phyloP scores from a whole-genome alignment of 1,140 invertebrate species.

The Aplysia californica region DNA sequence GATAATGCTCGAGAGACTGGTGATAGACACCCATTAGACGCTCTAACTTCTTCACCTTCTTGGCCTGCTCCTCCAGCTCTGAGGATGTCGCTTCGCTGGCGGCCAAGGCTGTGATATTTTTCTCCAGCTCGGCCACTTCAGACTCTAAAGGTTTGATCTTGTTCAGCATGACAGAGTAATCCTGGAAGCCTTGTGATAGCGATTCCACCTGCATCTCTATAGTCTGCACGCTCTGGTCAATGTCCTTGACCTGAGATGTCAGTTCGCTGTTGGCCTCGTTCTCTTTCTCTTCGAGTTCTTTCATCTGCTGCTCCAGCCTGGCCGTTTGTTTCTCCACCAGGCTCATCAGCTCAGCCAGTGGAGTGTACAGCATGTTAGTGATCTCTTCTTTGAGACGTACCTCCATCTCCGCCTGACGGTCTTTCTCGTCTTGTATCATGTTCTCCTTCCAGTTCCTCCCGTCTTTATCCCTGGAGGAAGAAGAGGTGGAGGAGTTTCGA shows the following conservation, averaged over 20 bases:
- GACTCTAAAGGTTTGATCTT: conserved; percentile 12
- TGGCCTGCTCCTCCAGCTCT: conserved; percentile 33
- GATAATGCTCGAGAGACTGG: conserved; percentile 37
- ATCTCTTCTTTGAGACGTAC: conserved; percentile 31
- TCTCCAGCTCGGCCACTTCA: conserved; percentile 33
- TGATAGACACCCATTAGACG: conserved; percentile 28
- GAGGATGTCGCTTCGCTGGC: not conserved
- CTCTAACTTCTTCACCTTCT: conserved; percentile 35
- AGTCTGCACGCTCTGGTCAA: conserved; percentile 3
- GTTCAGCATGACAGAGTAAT: conserved; percentile 9
- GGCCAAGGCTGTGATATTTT: conserved; percentile 26
- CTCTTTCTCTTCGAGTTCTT: conserved; percentile 15
- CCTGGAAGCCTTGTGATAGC: conserved; percentile 24
- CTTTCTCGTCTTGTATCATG: conserved; percentile 9
- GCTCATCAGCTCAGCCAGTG: conserved; percentile 35
- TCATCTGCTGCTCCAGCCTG: conserved; percentile 12
- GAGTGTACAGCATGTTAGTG: conserved; percentile 17
- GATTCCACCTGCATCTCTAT: conserved; percentile 26
- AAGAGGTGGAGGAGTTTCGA: too few relatives aligned
- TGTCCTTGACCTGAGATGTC: not conserved
- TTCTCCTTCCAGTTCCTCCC: conserved; percentile 6
- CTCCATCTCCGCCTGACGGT: conserved; percentile 18
- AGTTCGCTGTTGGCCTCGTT: not conserved
- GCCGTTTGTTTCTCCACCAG: conserved; percentile 28
- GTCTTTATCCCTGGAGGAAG: not conserved